Conservation (phyloP, 64 coral and sea anemone species). For the Stichodactyla helianthus region DNA sequence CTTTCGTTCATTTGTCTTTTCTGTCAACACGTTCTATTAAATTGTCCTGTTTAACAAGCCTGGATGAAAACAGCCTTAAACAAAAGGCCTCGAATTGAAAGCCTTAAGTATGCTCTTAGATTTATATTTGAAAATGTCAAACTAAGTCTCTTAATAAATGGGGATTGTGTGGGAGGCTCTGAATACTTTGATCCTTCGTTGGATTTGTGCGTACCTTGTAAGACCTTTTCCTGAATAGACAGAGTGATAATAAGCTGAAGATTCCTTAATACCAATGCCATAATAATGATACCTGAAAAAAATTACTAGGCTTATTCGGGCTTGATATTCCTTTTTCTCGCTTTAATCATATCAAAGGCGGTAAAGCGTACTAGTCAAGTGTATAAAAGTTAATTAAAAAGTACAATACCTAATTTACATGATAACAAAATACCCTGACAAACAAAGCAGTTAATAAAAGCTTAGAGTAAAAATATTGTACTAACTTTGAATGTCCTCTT, state of each 20-base stretch:
- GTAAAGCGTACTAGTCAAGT: background rate
- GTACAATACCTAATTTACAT: constrained; percentile 14
- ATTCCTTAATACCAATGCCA: constrained; percentile 97
- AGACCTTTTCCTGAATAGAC: constrained; percentile 98
- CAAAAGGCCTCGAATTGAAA: constrained; percentile 55
- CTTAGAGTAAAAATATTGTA: background rate
- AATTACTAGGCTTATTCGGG: background rate
- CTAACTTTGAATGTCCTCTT: constrained; percentile 93
- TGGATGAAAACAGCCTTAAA: constrained; percentile 10
- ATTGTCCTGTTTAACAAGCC: constrained; percentile 3
- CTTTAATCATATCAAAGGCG: background rate
- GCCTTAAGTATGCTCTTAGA: constrained; percentile 53
- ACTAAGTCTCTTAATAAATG: constrained; percentile 3
- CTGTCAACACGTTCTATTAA: constrained; percentile 6
- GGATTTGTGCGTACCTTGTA: constrained; percentile 62
- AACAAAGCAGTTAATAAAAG: constrained; percentile 1
- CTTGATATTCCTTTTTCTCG: background rate
- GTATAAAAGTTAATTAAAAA: constrained; percentile 26
- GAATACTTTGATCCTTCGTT: background rate
- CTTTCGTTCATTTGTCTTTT: background rate
- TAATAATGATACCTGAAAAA: constrained; percentile 98
- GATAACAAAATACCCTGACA: background rate
- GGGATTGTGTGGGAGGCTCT: background rate
- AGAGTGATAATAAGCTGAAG: constrained; percentile 94
- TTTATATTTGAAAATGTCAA: constrained; percentile 48